Evolutionary conservation across 1,140 invertebrate genomes (phyloP).

Genomic region (Apis florea): DNA sequence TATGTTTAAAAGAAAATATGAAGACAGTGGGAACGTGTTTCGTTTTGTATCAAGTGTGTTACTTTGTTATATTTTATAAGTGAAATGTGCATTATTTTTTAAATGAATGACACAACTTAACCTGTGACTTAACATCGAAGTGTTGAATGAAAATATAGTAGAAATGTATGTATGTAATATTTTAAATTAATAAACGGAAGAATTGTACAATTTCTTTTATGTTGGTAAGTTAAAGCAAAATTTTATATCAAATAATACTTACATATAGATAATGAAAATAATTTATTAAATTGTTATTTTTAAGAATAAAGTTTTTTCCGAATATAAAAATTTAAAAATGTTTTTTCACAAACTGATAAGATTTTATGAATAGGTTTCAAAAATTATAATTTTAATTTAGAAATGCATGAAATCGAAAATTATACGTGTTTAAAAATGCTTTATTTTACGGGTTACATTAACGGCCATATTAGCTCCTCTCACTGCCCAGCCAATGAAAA

Average conservation of each 20-base stretch:
- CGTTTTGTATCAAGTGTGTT: conserved; percentile 4
- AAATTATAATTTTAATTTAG: too few species aligned
- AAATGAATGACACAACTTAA: conserved; percentile 14
- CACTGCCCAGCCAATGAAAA: too few species aligned
- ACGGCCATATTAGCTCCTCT: too few species aligned
- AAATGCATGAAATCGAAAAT: too few species aligned
- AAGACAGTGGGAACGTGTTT: conserved; percentile 1
- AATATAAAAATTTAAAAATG: too few species aligned
- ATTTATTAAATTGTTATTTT: neutral
- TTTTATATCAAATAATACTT: neutral
- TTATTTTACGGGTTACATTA: too few species aligned
- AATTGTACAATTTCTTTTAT: conserved; percentile 26
- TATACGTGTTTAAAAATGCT: too few species aligned
- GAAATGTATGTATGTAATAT: conserved; percentile 19
- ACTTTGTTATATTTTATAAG: conserved; percentile 22
- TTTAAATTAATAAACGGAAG: conserved; percentile 21
- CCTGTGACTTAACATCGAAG: conserved; percentile 16
- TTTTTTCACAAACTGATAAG: neutral
- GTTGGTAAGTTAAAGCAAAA: conserved; percentile 17
- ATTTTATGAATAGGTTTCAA: too few species aligned
- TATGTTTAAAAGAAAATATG: conserved; percentile 29
- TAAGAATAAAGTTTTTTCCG: neutral
- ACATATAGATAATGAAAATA: neutral
- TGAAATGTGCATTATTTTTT: conserved; percentile 9
- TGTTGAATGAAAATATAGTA: conserved; percentile 23